These are phyloP conservation scores for Melanerpes formicivorus DNA, from an alignment of 2,113 vertebrate species.

Conservation along the genomic window DNA sequence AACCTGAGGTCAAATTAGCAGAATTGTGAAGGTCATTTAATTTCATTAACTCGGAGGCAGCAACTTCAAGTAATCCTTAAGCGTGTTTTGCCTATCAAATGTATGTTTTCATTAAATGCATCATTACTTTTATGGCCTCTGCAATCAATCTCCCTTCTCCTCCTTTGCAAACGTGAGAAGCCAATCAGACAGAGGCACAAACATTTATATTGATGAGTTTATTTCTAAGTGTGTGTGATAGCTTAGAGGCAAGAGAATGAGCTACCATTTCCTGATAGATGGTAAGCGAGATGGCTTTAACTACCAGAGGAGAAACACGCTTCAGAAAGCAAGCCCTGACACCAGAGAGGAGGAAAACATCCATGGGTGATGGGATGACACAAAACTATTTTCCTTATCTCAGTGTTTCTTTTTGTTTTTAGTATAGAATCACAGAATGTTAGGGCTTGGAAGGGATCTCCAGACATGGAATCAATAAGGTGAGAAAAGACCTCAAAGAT, in stretches of 20 bases:
- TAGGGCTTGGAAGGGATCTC: no score
- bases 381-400: background rate
- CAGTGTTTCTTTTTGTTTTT: background rate
- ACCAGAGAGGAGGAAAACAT: background rate
- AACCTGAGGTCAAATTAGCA: constrained; percentile 66
- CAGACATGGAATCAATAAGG: no score
- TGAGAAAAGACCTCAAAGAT: no score
- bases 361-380: background rate
- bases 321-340: constrained; percentile 9
- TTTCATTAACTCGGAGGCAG: constrained; percentile 72
- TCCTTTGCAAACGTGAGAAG: constrained; percentile 75
- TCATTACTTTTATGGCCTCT: constrained; percentile 83
- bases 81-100: constrained; percentile 81
- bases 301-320: background rate
- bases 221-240: constrained; percentile 64
- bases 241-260: constrained; percentile 74
- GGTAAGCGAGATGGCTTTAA: constrained; percentile 64
- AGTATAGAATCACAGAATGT: background rate
- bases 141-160: constrained; percentile 78
- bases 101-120: constrained; percentile 82
- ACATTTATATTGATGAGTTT: constrained; percentile 79
- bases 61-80: constrained; percentile 77
- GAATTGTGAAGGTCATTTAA: constrained; percentile 76
- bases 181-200: constrained; percentile 79
- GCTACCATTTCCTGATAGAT: constrained; percentile 62